Evolutionary conservation across 2,888 invertebrate species (phyloP).

Genomic region (Melanostoma mellinum): DNA sequence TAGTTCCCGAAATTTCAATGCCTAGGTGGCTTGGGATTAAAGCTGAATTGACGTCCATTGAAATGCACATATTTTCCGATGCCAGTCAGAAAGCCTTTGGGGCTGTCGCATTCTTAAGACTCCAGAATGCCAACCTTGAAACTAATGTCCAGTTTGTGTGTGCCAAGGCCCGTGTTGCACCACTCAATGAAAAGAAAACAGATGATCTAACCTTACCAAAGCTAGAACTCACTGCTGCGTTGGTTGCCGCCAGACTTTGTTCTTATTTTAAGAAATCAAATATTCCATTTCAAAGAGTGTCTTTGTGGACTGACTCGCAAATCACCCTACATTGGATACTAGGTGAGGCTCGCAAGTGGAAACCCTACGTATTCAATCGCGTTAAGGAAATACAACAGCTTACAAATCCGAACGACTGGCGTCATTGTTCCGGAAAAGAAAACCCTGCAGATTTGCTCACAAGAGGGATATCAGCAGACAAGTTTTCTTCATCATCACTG

Average conservation of each 20-base stretch:
- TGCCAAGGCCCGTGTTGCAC: background rate
- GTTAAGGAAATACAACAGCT: conserved; percentile 13
- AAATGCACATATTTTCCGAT: background rate
- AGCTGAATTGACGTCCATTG: too few relatives aligned
- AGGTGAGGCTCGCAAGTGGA: conserved; percentile 6
- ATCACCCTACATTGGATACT: conserved; percentile 22
- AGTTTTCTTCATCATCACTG: conserved; percentile 2
- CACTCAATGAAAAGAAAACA: background rate
- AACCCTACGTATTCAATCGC: conserved; percentile 18
- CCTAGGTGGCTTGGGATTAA: conserved; percentile 3
- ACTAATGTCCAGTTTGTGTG: background rate
- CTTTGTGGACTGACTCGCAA: conserved; percentile 20
- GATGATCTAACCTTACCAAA: conserved; percentile 7
- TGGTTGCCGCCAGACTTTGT: conserved; percentile 4
- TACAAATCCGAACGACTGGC: conserved; percentile 9
- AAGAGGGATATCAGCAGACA: conserved; percentile 4
- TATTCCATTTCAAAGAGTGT: conserved; percentile 1
- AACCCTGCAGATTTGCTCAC: conserved; percentile 23
- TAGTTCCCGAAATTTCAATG: background rate
- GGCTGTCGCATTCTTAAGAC: background rate
- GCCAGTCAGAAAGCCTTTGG: conserved; percentile 2
- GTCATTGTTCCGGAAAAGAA: conserved; percentile 1
- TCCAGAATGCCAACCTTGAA: background rate
- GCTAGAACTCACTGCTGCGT: conserved; percentile 15
- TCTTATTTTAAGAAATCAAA: conserved; percentile 4